Conservation (phyloP, 2,797 vertebrate species). For the Pitangus sulphuratus region DNA sequence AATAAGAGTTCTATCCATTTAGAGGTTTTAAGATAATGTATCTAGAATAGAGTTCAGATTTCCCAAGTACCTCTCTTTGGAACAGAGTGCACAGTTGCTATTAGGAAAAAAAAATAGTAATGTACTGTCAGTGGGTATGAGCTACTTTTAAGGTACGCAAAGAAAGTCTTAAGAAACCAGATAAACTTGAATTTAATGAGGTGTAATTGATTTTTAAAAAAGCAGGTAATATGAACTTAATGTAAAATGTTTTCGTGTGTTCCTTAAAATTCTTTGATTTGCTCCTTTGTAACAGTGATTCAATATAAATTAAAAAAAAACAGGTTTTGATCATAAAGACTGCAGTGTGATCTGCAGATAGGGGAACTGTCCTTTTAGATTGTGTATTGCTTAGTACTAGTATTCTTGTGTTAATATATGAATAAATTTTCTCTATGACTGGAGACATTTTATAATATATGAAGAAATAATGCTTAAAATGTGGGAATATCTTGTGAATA, state of each 20-base stretch:
- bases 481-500: not conserved
- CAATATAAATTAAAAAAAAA: not conserved
- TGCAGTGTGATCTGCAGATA: not conserved
- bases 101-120: not conserved
- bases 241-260: not conserved
- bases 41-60: not conserved
- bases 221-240: not conserved
- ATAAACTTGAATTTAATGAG: constrained; percentile 10
- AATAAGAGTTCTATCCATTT: not conserved
- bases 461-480: not conserved
- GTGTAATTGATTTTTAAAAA: not conserved
- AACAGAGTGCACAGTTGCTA: not conserved
- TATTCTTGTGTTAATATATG: not conserved
- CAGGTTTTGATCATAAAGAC: not conserved
- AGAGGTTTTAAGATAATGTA: not conserved
- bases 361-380: not conserved
- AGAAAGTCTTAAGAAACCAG: not conserved
- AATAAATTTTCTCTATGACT: not conserved
- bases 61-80: not conserved
- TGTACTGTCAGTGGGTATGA: not conserved
- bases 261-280: not conserved
- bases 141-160: not conserved
- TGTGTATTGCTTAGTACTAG: not conserved
- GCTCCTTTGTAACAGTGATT: not conserved
- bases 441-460: not conserved